A percentile compares a stretch with the other conserved stretches of the same genome.
Conservation (phyloP, 2,888 invertebrate genomes). For the Tipula unca region DNA sequence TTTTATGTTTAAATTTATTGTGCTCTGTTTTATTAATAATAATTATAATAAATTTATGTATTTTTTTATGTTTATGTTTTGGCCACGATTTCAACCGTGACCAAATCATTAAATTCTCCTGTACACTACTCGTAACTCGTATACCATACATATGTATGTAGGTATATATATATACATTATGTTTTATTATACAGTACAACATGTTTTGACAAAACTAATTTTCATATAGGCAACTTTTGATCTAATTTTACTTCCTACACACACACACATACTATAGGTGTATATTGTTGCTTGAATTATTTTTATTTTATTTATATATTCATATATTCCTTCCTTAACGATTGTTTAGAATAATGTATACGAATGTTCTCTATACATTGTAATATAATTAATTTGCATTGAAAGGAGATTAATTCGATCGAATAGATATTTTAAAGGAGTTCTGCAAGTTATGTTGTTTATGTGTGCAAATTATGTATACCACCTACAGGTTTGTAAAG, state of each 20-base stretch:
- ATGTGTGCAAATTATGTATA: not conserved
- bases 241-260: not conserved
- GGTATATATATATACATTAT: not conserved
- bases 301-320: not conserved
- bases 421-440: not conserved
- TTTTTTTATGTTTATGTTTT: not conserved
- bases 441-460: not conserved
- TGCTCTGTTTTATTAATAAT: not conserved
- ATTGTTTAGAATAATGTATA: not conserved
- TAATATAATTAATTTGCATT: not conserved
- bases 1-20: not conserved
- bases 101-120: not conserved
- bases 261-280: not conserved
- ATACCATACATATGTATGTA: no score
- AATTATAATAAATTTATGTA: not conserved
- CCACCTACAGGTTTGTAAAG: not conserved
- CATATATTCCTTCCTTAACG: not conserved
- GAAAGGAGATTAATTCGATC: not conserved
- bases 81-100: not conserved
- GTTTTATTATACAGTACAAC: not conserved
- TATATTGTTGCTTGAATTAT: not conserved
- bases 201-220: not conserved
- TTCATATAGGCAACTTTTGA: not conserved
- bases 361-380: not conserved
- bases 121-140: not conserved